Percentiles rank a stretch among this genome's conserved stretches.
Conservation (phyloP, 2,113 vertebrate species). For the Pseudonaja textilis region DNA sequence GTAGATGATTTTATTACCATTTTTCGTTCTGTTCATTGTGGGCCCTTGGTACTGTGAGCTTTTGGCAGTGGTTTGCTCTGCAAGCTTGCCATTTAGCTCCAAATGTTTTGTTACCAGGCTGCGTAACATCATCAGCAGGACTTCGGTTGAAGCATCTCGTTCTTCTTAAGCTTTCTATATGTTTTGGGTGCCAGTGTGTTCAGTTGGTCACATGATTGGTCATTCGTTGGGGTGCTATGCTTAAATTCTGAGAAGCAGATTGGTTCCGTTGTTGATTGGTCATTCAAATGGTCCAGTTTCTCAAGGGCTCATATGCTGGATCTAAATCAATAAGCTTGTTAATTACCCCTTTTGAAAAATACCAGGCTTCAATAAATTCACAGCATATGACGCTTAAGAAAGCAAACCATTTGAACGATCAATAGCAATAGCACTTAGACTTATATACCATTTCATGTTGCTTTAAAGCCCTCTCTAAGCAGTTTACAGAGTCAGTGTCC, state of each 20-base stretch:
- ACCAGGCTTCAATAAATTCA: neutral
- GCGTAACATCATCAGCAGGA: neutral
- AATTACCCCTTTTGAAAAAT: neutral
- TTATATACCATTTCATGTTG: no score
- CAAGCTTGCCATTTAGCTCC: neutral
- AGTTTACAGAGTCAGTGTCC: no score
- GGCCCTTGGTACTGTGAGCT: neutral
- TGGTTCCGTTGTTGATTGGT: neutral
- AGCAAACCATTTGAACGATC: neutral
- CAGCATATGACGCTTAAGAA: neutral
- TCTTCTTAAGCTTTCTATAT: neutral
- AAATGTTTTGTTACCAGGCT: neutral
- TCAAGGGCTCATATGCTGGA: neutral
- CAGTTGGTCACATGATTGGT: neutral
- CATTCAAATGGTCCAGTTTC: neutral
- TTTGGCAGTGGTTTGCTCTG: neutral
- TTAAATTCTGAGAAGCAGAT: neutral
- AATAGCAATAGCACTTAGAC: neutral
- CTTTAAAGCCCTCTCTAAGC: no score
- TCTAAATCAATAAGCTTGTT: neutral
- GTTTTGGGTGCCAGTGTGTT: neutral
- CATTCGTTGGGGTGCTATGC: neutral
- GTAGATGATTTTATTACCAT: slow-evolving; percentile 38
- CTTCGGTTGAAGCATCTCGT: neutral
- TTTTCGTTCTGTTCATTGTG: slow-evolving; percentile 7